These are phyloP conservation scores for Drosophila orena DNA, from an alignment of 1,140 invertebrate genomes.

Conservation along the genomic window DNA sequence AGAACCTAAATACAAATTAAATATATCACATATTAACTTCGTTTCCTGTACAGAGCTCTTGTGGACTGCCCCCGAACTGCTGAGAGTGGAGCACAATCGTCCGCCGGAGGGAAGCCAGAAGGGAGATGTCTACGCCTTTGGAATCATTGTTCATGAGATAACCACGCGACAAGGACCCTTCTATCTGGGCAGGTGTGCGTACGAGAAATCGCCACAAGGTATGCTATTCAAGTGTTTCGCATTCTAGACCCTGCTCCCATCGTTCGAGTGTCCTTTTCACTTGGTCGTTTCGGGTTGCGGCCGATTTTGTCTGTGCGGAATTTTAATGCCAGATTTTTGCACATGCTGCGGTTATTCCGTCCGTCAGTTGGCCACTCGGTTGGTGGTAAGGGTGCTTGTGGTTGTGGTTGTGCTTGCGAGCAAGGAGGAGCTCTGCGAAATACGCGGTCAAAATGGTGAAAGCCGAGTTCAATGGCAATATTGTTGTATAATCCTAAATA, in stretches of 20 bases:
- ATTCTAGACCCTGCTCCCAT: background rate
- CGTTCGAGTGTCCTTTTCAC: background rate
- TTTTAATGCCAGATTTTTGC: conserved; percentile 51
- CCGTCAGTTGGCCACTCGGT: conserved; percentile 17
- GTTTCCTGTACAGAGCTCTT: conserved; percentile 88
- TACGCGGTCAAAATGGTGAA: too few relatives aligned
- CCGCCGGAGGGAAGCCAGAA: conserved; percentile 93
- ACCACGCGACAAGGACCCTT: conserved; percentile 94
- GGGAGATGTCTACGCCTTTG: conserved; percentile 97
- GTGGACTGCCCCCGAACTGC: conserved; percentile 97
- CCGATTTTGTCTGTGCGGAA: conserved; percentile 40
- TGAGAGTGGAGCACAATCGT: conserved; percentile 88
- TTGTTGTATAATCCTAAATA: too few relatives aligned
- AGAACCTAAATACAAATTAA: too few relatives aligned
- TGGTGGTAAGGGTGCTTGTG: background rate
- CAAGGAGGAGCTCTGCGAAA: too few relatives aligned
- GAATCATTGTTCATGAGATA: conserved; percentile 98
- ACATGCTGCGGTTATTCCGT: conserved; percentile 31
- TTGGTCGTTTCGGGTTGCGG: conserved; percentile 23
- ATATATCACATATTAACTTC: too few relatives aligned
- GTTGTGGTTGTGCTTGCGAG: conserved; percentile 4
- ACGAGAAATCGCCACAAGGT: conserved; percentile 89
- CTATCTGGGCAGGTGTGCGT: conserved; percentile 88
- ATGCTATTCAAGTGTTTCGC: conserved; percentile 71
- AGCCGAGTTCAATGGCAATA: too few relatives aligned